Evolutionary conservation across 2,888 invertebrate genomes (phyloP), one percentile per base, ranked within the genome.

Genomic region (Anoncus sp.): DNA sequence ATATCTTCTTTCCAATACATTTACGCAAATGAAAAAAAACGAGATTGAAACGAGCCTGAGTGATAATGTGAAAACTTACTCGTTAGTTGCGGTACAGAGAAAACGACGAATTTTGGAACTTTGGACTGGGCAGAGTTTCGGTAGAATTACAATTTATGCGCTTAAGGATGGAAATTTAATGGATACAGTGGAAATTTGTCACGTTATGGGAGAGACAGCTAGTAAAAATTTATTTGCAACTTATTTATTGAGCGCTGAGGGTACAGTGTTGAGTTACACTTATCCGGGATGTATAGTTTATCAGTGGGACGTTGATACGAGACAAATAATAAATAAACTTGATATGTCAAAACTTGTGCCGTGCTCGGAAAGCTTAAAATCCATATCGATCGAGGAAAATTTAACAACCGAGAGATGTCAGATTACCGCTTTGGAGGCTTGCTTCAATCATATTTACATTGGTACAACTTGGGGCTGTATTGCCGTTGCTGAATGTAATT

Each of bases 401-500:
- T 92, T 97, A 1, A 96, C 95, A 83, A 94, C 95, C 2, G 95
- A 95, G 27, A 95, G 96, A 82, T 95, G 96, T 85, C 96, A 96
- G 91, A 95, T 96, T 87, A 90, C 92, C 74, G 89, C 90, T 14
- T 82, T 91, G 1, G 91, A 91, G 59, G 84, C 89, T 9, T 90
- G 87, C 60, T 84, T 86, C 79, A 90, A 94, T 35, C 95, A 95
- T 85, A 92, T 98, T 47, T 98, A 97, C 90, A 95, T 97, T 78
- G 99, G 99, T 55, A 99, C 99, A 0, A 97, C 97, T 7, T 97
- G 97, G 96, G 99, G 99, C 24, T 98, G 98, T 90, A 92, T 99
- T 55, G 96, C 99, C 66, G 96, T 98, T 6, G 97, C 97, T 0
- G 98, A 98, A 89, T 94, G 95, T 18, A 92, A 93, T 72, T 94